Conservation (phyloP, 2,797 vertebrate genomes). For the Bovichtus diacanthus region DNA sequence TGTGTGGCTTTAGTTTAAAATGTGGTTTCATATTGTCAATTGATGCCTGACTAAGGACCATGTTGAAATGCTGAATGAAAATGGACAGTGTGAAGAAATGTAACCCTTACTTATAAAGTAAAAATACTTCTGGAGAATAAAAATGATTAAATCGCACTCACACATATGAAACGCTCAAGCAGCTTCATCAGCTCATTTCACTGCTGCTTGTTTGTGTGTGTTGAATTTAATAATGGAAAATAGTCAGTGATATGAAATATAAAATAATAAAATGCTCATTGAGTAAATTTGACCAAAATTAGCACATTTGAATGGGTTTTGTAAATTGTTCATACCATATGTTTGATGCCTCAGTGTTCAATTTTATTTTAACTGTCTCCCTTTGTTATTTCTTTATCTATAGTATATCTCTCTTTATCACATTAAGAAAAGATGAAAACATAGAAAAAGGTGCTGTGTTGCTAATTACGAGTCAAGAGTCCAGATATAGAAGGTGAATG, state of each 20-base stretch:
- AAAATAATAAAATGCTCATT: neutral
- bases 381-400: neutral
- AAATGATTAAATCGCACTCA: neutral
- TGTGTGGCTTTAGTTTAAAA: neutral
- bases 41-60: neutral
- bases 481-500: no score
- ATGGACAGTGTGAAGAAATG: neutral
- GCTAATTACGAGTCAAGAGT: neutral
- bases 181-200: neutral
- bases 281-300: neutral
- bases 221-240: neutral
- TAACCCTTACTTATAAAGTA: neutral
- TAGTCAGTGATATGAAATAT: neutral
- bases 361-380: no score
- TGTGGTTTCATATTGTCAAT: neutral
- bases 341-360: neutral
- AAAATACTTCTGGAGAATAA: neutral
- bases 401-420: neutral
- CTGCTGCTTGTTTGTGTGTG: neutral
- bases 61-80: neutral
- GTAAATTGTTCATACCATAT: neutral
- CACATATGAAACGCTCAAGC: neutral
- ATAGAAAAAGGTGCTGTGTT: neutral
- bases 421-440: neutral
- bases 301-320: neutral